These are phyloP conservation scores for Gnathonemus longibarbis DNA, from an alignment of 2,113 vertebrate species.

Conservation along the genomic window DNA sequence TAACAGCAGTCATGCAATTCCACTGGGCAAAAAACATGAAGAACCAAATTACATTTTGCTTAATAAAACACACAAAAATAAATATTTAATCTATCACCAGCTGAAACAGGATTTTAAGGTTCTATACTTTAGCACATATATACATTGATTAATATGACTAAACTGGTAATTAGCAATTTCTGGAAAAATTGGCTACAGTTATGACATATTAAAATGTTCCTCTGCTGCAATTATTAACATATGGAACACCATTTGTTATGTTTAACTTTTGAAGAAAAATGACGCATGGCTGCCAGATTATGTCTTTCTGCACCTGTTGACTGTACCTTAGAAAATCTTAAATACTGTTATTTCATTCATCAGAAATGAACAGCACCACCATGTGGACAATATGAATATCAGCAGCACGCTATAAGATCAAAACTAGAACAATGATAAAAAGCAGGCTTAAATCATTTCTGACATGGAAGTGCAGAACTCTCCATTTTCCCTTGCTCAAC, in stretches of 20 bases:
- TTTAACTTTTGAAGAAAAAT: background rate
- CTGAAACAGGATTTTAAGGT: background rate
- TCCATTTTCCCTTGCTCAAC: background rate
- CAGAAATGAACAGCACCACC: conserved; percentile 8
- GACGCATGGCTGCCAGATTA: background rate
- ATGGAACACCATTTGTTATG: background rate
- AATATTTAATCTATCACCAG: background rate
- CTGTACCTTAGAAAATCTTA: background rate
- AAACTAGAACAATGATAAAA: background rate
- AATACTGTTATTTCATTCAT: background rate
- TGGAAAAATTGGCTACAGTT: background rate
- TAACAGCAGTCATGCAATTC: background rate
- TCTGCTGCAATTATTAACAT: background rate
- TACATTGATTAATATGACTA: background rate
- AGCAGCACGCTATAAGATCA: background rate
- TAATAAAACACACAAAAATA: background rate
- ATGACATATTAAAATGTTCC: background rate
- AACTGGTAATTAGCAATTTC: background rate
- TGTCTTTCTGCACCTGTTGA: background rate
- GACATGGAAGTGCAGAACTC: background rate
- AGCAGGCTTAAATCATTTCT: background rate
- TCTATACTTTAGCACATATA: background rate
- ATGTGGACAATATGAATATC: conserved; percentile 9
- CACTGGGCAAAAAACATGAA: background rate
- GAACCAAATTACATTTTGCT: background rate